phyloP scores from a whole-genome alignment of 2,113 vertebrate species.

The Blennius ocellaris region DNA sequence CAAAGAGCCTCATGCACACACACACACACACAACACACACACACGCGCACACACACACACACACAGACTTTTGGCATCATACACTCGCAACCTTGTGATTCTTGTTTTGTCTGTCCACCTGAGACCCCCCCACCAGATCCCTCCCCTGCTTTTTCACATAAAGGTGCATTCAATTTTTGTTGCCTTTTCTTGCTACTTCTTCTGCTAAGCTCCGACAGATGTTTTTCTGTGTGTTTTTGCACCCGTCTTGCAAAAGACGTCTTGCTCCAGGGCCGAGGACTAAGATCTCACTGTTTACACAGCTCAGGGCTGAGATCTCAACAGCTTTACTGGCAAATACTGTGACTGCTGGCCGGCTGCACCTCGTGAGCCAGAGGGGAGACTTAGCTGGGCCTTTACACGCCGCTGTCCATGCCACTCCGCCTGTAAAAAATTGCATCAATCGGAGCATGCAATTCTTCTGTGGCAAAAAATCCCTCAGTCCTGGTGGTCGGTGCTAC shows the following conservation, averaged over 20 bases:
- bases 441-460: slow-evolving; percentile 6
- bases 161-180: not conserved
- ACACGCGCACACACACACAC: not conserved
- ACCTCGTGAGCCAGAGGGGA: not conserved
- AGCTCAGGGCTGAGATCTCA: slow-evolving; percentile 37
- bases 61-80: not conserved
- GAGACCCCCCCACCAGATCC: not conserved
- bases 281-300: slow-evolving; percentile 34
- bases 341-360: slow-evolving; percentile 20
- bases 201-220: not conserved
- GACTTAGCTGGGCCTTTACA: slow-evolving; percentile 1
- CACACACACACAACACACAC: slow-evolving; percentile 15
- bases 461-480: slow-evolving; percentile 1
- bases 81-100: not conserved
- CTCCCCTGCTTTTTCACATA: not conserved
- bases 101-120: slow-evolving; percentile 8
- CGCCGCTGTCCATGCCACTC: not conserved
- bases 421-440: slow-evolving; percentile 35
- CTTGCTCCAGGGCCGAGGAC: slow-evolving; percentile 20
- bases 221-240: slow-evolving; percentile 11
- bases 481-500: not conserved
- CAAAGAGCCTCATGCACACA: slow-evolving; percentile 35
- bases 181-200: not conserved
- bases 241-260: not conserved
- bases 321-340: slow-evolving; percentile 34